Conservation (phyloP, 2,888 invertebrate genomes). For the Sipha maydis region DNA sequence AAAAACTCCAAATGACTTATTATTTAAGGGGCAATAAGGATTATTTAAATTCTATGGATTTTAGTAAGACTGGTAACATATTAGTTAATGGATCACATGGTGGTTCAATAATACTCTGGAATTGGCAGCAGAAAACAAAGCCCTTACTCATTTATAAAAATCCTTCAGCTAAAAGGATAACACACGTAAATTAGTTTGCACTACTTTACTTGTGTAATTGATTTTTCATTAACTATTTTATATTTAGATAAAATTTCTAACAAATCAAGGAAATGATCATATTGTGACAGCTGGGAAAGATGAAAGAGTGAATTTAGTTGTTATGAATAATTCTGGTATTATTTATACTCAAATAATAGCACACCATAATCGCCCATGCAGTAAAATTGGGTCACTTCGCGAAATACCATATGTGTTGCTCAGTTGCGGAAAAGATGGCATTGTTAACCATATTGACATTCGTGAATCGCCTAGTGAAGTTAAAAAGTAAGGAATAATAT, state of each 20-base stretch:
- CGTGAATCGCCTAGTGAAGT: slow-evolving; percentile 71
- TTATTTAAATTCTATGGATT: slow-evolving; percentile 70
- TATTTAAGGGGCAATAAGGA: slow-evolving; percentile 83
- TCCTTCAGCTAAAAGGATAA: slow-evolving; percentile 88
- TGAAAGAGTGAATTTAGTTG: slow-evolving; percentile 80
- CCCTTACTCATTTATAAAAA: slow-evolving; percentile 77
- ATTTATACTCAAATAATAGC: slow-evolving; percentile 74
- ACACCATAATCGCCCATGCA: slow-evolving; percentile 81
- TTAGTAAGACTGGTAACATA: slow-evolving; percentile 81
- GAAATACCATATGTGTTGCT: slow-evolving; percentile 79
- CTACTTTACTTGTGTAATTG: neutral
- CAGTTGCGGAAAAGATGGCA: slow-evolving; percentile 90
- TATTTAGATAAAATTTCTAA: slow-evolving; percentile 81
- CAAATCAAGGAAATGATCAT: too few relatives aligned
- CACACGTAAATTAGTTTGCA: slow-evolving; percentile 71
- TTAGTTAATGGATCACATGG: slow-evolving; percentile 94
- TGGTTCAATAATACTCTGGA: slow-evolving; percentile 86
- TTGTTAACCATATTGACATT: slow-evolving; percentile 84
- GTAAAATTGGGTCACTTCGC: slow-evolving; percentile 83
- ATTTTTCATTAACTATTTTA: slow-evolving; percentile 19
- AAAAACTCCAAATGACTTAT: slow-evolving; percentile 82
- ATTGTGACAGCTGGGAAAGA: slow-evolving; percentile 90
- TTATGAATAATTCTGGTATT: slow-evolving; percentile 70
- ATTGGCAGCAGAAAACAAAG: slow-evolving; percentile 85
- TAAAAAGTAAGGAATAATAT: slow-evolving; percentile 36